Evolutionary conservation across 2,113 vertebrate species (phyloP).

Genomic region (Columba janthina): DNA sequence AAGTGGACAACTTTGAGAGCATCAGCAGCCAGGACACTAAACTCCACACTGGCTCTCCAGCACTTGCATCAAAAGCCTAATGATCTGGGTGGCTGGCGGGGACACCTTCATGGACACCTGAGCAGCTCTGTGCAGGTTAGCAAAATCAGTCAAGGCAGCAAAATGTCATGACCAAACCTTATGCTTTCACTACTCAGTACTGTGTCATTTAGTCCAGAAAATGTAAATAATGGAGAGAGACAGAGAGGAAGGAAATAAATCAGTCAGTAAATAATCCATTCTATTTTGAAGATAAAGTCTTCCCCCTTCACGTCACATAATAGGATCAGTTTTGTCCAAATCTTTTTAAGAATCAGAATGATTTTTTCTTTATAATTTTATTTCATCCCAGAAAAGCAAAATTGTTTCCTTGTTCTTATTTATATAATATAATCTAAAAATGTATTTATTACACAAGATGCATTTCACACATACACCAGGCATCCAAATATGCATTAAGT

Average conservation of each 20-base stretch:
- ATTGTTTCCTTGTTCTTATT: not conserved
- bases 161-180: not conserved
- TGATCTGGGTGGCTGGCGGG: not conserved
- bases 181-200: not conserved
- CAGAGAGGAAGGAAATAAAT: conserved; percentile 12
- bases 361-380: not conserved
- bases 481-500: not conserved
- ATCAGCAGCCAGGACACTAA: not conserved
- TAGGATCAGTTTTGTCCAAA: not conserved
- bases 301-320: not conserved
- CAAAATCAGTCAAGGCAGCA: conserved; percentile 32
- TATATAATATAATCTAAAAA: not conserved
- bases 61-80: not conserved
- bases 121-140: not conserved
- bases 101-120: not conserved
- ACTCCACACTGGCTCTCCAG: not conserved
- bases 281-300: not conserved
- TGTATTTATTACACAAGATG: not conserved
- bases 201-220: conserved; percentile 14
- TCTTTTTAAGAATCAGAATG: not conserved
- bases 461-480: not conserved
- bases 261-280: not conserved
- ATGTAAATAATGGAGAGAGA: conserved; percentile 3
- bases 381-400: not conserved
- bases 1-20: not conserved